phyloP scores from a whole-genome alignment of 1,140 invertebrate genomes.

The Akabosia matsudoensis region DNA sequence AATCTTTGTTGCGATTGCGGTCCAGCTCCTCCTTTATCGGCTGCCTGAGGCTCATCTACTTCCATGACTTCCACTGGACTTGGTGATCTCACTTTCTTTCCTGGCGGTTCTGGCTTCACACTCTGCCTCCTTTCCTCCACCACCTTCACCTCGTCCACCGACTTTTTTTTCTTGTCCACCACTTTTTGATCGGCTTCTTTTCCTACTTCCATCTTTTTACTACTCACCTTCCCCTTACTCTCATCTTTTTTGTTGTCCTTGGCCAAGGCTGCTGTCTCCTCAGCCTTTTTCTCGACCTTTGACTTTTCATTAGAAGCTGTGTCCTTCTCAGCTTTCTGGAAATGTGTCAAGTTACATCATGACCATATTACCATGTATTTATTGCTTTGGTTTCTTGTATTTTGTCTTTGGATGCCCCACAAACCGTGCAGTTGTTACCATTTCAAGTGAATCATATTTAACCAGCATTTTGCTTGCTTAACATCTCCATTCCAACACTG shows the following conservation, averaged over 20 bases:
- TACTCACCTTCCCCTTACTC: background rate
- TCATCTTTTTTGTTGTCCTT: background rate
- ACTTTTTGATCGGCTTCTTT: constrained; percentile 40
- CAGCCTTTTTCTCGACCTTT: background rate
- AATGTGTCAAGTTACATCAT: background rate
- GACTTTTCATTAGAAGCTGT: constrained; percentile 13
- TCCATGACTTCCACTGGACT: constrained; percentile 39
- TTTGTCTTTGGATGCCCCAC: no score
- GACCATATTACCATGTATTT: no score
- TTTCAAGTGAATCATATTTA: no score
- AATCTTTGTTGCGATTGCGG: background rate
- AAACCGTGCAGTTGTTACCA: no score
- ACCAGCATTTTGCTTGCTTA: no score
- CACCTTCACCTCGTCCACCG: constrained; percentile 49
- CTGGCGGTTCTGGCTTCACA: constrained; percentile 26
- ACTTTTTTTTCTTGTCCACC: constrained; percentile 55
- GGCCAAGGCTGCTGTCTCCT: no score
- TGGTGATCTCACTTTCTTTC: constrained; percentile 48
- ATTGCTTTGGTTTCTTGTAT: no score
- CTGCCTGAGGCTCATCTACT: background rate
- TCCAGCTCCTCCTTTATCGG: background rate
- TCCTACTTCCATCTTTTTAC: background rate
- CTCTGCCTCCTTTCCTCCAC: constrained; percentile 27
- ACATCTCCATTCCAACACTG: no score
- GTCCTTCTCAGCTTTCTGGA: constrained; percentile 33